Base-by-base conservation (phyloP, 2,113 vertebrate species). In the Anseranas semipalmata region DNA sequence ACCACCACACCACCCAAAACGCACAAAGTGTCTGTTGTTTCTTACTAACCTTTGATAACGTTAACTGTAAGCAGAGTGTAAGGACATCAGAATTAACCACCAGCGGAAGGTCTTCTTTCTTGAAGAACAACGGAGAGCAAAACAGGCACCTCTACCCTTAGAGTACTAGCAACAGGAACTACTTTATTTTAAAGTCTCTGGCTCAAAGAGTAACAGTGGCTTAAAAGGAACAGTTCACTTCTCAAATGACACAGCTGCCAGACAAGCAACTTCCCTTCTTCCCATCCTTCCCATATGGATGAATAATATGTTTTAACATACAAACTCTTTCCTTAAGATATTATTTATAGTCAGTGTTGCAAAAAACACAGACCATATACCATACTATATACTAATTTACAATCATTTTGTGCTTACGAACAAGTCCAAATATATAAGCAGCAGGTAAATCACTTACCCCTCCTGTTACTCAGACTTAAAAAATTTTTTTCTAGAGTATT, bases 41-140 rank as follows among this genome's bases (percentile, higher is more conserved):
- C 27, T 83, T 50, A 30, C 12, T 48, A 20, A 13, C 12, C n/a
- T 55, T 88, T 9, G 13, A 37, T 13, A 37, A 56, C 70, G 48
- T 6, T 72, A 87, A 41, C 7, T n/a, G 8, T 4, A 67, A 4
- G 0, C 10, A 53, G 16, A 2, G 3, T 7, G 59, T 27, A 2
- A 82, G 50, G 33, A 18, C 10, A 75, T 24, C 15, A n/a, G 55
- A 67, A 83, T 15, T 24, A 53, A 39, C 30, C 15, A 58, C 30
- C 15, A 55, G 28, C 21, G 84, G 15, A 83, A 83, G 45, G n/a
- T n/a, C n/a, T 59, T 70, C 19, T 76, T 66, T 68, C 39, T 32
- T 3, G 0, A 67, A 80, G 79, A 76, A 14, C 13, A 68, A 1
- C 33, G 37, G 18, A 65, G 33, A 75, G 8, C 22, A 81, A 28